Base-by-base conservation (phyloP, 2,888 invertebrate species). In the Habroteleia sp. region DNA sequence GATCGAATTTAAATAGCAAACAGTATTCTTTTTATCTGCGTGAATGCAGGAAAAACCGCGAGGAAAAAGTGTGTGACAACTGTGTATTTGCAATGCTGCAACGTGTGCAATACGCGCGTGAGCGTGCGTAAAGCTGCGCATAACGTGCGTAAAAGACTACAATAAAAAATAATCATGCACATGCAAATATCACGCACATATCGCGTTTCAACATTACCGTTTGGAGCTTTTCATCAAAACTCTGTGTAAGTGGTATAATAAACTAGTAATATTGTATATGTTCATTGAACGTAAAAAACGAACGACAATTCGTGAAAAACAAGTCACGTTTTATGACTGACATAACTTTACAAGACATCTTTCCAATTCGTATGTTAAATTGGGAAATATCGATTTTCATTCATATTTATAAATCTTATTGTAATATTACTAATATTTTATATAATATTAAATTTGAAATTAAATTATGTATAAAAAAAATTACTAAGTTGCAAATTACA, bases 71-170 rank as follows among this genome's bases (percentile, higher is more conserved):
- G 66, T 54, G n/a, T 29, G 41, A 44, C 10, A 27, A 25, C n/a
- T 27, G 62, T 71, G 39, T 54, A 56, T 72, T 65, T 66, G 75
- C 71, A 71, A 75, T 71, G 69, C 65, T 60, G 74, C 58, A 74
- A 74, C 63, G 58, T 66, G 71, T 66, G 72, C 66, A 46, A 63
- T 63, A 68, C 76, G 46, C 71, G 54, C 74, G 71, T 41, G 62
- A 41, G 77, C 50, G 74, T 77, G 73, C 77, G 52, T 42, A 54
- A 79, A 78, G 76, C 77, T 76, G 78, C 63, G 68, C 76, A 77
- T 48, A 76, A 78, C 73, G 77, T 78, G 79, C 77, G 66, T 78
- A 41, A 60, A 73, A 62, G 42, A 74, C 66, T 77, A 60, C 62
- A 72, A 54, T 74, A 35, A 77, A 60, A 68, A 69, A 68, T 52